These are phyloP conservation scores for Hybognathus amarus DNA, from an alignment of 2,797 vertebrate genomes.

Conservation along the genomic window DNA sequence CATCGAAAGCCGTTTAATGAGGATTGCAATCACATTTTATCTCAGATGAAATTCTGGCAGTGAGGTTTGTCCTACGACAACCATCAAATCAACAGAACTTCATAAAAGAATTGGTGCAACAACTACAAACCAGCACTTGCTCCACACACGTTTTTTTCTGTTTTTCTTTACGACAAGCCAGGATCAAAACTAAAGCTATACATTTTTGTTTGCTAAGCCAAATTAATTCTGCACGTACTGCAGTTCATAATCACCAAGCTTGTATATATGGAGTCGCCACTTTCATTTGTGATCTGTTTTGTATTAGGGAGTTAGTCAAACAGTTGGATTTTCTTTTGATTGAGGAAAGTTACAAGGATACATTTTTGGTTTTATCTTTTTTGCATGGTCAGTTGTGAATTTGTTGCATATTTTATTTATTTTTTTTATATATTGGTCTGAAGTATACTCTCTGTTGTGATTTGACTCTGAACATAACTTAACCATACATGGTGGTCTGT, in stretches of 20 bases:
- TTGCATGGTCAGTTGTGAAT: not conserved
- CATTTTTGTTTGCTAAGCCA: not conserved
- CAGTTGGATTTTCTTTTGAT: not conserved
- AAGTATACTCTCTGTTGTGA: not conserved
- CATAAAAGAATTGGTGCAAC: too few relatives aligned
- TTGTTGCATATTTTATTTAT: not conserved
- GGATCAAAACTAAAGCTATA: not conserved
- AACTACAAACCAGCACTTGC: not conserved
- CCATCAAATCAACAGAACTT: too few relatives aligned
- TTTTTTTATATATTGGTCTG: not conserved
- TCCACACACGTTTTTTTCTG: not conserved
- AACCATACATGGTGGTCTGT: conserved; percentile 67
- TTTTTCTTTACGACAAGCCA: not conserved
- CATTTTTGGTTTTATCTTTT: not conserved
- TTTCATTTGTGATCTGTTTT: not conserved
- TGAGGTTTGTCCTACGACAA: too few relatives aligned
- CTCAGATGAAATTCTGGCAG: too few relatives aligned
- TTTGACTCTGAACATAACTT: conserved; percentile 53
- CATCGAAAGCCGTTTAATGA: too few relatives aligned
- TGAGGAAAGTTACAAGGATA: not conserved
- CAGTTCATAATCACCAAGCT: too few relatives aligned
- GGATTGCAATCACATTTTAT: too few relatives aligned
- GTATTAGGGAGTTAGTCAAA: not conserved
- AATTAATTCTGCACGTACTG: not conserved
- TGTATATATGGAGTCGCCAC: not conserved